Evolutionary conservation across 2,888 invertebrate genomes (phyloP).

Genomic region (Eumerus sabulonum): DNA sequence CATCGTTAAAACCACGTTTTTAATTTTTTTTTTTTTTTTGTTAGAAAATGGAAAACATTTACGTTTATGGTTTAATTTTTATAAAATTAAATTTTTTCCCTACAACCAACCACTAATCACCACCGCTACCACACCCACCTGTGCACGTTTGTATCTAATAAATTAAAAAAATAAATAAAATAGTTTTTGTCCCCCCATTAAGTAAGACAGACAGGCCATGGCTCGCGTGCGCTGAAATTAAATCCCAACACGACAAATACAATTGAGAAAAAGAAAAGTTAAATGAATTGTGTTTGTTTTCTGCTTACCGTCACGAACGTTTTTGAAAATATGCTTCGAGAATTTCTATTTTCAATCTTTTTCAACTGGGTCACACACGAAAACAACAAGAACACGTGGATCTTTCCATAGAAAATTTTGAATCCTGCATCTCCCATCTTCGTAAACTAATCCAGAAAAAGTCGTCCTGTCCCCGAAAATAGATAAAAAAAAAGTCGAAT

Average conservation of each 20-base stretch:
- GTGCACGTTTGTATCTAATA: constrained; percentile 57
- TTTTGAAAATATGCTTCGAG: constrained; percentile 75
- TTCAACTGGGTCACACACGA: constrained; percentile 31
- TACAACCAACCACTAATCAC: constrained; percentile 18
- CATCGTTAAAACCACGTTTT: constrained; percentile 58
- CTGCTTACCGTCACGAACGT: background rate
- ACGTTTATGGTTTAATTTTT: too few relatives aligned
- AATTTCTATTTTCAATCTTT: constrained; percentile 74
- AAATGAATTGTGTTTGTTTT: too few relatives aligned
- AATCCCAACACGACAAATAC: too few relatives aligned
- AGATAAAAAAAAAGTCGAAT: constrained; percentile 17
- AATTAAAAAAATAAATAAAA: background rate
- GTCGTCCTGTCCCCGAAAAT: constrained; percentile 36
- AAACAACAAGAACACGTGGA: constrained; percentile 5
- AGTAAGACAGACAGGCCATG: constrained; percentile 31
- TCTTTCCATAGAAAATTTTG: constrained; percentile 15
- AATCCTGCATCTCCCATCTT: constrained; percentile 16
- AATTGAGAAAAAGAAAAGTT: too few relatives aligned
- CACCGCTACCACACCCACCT: constrained; percentile 44
- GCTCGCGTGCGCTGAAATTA: constrained; percentile 52
- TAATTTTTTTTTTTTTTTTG: too few relatives aligned
- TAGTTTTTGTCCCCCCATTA: constrained; percentile 16
- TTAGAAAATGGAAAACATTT: too few relatives aligned
- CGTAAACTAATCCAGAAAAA: constrained; percentile 30
- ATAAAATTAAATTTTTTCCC: constrained; percentile 11